phyloP scores from a whole-genome alignment of 2,797 vertebrate species.

The Eulemur albifrons region DNA sequence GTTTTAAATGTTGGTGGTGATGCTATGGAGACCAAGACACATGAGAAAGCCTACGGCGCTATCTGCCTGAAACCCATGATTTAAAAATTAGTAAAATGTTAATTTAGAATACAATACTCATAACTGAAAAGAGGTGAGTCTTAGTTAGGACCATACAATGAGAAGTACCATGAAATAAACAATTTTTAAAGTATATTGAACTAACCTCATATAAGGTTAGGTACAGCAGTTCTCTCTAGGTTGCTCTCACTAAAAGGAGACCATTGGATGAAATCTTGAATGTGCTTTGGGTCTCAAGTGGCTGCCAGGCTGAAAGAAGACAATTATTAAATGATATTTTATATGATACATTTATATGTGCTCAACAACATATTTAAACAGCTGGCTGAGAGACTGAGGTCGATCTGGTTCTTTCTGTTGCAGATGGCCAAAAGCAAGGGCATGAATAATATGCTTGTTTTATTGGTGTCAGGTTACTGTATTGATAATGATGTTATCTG shows the following conservation, averaged over 20 bases:
- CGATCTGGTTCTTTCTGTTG: not conserved
- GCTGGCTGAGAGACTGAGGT: not conserved
- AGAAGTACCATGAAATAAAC: not conserved
- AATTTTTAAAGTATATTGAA: not conserved
- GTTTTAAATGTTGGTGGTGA: not conserved
- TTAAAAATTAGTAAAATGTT: not conserved
- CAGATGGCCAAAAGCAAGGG: not conserved
- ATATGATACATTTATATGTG: not conserved
- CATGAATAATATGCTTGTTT: not conserved
- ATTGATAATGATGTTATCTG: not conserved
- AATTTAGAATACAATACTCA: conserved; percentile 15
- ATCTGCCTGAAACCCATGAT: not conserved
- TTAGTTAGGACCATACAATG: not conserved
- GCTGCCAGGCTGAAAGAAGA: not conserved
- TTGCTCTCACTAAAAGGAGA: not conserved
- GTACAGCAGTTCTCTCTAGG: not conserved
- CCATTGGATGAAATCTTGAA: not conserved
- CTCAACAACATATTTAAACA: not conserved
- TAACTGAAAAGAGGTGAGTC: not conserved
- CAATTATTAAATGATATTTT: not conserved
- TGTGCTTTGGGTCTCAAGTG: not conserved
- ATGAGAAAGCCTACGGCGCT: not conserved
- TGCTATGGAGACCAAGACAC: not conserved
- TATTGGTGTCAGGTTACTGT: not conserved
- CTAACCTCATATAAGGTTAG: not conserved